phyloP scores from a whole-genome alignment of 2,797 vertebrate species.

The Rhinella marina region DNA sequence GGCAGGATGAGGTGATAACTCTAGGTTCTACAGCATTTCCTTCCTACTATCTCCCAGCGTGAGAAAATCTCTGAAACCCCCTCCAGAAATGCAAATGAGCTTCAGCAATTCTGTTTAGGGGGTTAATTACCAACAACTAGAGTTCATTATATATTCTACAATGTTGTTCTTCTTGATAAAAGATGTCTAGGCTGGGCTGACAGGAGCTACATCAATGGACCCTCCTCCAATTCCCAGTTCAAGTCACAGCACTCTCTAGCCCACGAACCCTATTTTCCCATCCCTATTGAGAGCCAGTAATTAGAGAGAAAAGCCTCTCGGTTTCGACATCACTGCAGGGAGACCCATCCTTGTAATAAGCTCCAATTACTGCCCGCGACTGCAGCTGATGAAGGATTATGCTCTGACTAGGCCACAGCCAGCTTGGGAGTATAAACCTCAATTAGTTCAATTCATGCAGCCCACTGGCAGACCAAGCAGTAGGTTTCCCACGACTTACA shows the following conservation, averaged over 20 bases:
- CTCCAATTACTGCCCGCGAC: constrained; percentile 81
- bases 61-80: constrained; percentile 64
- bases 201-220: constrained; percentile 68
- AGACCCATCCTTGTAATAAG: constrained; percentile 81
- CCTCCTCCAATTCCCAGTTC: constrained; percentile 64
- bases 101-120: constrained; percentile 62
- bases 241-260: constrained; percentile 66
- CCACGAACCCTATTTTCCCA: constrained; percentile 62
- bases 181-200: constrained; percentile 71
- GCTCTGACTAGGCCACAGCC: constrained; percentile 34
- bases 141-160: constrained; percentile 71
- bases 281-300: constrained; percentile 77
- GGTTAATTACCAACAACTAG: constrained; percentile 73
- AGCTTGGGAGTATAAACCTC: constrained; percentile 68
- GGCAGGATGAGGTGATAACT: constrained; percentile 10
- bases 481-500: constrained; percentile 83
- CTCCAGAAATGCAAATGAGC: constrained; percentile 64
- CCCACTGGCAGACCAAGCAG: constrained; percentile 74
- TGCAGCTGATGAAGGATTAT: constrained; percentile 59
- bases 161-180: constrained; percentile 76
- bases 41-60: constrained; percentile 57
- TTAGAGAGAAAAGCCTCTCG: constrained; percentile 83
- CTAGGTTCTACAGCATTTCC: constrained; percentile 34
- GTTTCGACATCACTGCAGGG: constrained; percentile 81
- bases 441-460: constrained; percentile 84